Evolutionary conservation across 2,113 vertebrate species (phyloP).

Genomic region (Monarcha castaneiventris): DNA sequence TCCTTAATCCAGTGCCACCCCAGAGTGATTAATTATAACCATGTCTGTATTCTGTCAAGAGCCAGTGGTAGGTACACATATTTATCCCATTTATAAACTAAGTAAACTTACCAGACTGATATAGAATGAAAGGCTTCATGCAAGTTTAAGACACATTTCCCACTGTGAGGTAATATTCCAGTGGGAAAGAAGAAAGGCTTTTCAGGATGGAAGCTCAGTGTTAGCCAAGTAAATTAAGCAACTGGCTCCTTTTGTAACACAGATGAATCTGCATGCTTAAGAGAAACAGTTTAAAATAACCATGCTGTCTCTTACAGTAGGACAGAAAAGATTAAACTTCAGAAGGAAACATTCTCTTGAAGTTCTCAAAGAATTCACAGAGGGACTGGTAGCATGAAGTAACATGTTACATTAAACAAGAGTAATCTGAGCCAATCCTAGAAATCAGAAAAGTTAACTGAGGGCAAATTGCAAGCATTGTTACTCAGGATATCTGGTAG

Average conservation of each 20-base stretch:
- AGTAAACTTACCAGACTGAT: background rate
- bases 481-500: background rate
- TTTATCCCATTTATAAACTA: slow-evolving; percentile 11
- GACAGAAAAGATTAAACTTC: background rate
- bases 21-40: slow-evolving; percentile 9
- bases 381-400: background rate
- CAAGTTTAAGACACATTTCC: background rate
- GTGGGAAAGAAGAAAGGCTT: background rate
- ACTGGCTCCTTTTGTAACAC: background rate
- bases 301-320: background rate
- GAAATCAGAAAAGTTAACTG: background rate
- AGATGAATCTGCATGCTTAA: background rate
- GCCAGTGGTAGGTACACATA: slow-evolving; percentile 3
- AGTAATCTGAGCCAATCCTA: background rate
- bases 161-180: background rate
- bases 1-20: slow-evolving; percentile 25
- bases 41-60: background rate
- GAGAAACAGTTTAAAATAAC: background rate
- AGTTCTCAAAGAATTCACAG: background rate
- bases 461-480: background rate
- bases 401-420: background rate
- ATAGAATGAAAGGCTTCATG: background rate
- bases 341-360: background rate
- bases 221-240: background rate
- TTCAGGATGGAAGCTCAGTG: background rate